Conservation (phyloP, 2,113 vertebrate species). For the Caretta caretta region DNA sequence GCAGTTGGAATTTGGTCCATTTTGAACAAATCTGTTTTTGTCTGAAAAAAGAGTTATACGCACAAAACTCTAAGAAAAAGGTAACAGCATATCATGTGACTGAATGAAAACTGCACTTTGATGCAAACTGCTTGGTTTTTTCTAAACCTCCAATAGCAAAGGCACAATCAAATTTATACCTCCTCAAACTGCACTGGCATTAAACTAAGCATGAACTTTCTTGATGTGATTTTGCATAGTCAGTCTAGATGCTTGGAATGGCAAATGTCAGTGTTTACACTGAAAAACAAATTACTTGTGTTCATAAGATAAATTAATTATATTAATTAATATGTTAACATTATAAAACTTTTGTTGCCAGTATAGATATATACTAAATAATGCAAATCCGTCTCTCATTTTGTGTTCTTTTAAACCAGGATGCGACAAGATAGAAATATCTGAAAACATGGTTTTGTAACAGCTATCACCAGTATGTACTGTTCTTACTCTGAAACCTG, state of each 20-base stretch:
- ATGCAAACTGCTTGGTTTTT: not conserved
- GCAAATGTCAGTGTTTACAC: not conserved
- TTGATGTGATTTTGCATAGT: not conserved
- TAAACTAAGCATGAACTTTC: not conserved
- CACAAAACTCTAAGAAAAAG: not conserved
- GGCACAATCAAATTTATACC: not conserved
- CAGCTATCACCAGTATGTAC: not conserved
- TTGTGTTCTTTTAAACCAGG: not conserved
- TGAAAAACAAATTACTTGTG: not conserved
- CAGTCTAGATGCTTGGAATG: not conserved
- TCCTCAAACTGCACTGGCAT: not conserved
- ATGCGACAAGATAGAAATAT: not conserved
- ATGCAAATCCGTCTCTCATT: not conserved
- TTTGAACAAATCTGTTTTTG: not conserved
- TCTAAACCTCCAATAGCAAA: not conserved
- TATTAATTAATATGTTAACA: not conserved
- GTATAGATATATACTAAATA: not conserved
- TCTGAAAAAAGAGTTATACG: not conserved
- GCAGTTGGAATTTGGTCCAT: not conserved
- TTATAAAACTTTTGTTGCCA: not conserved
- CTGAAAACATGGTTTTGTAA: not conserved
- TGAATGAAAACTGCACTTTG: not conserved
- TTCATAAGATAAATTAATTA: not conserved
- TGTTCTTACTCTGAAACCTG: too few relatives aligned
- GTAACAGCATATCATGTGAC: fast-evolving